These are phyloP conservation scores for Tenebrio molitor DNA, from an alignment of 1,140 invertebrate genomes.

Conservation along the genomic window DNA sequence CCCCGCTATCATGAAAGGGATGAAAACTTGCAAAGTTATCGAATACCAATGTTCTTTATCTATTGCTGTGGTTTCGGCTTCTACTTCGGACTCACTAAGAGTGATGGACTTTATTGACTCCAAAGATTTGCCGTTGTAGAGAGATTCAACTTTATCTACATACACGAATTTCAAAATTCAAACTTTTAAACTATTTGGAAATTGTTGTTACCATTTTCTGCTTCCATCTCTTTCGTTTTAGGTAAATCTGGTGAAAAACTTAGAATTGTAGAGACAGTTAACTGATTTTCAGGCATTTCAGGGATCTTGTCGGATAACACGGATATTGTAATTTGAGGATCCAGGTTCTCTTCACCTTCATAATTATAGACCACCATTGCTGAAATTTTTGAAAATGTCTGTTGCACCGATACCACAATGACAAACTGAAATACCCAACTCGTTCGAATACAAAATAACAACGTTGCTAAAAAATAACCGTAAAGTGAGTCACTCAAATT, in stretches of 20 bases:
- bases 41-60: conserved; percentile 82
- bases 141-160: conserved; percentile 49
- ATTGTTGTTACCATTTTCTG: conserved; percentile 41
- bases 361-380: conserved; percentile 11
- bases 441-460: too few species aligned
- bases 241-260: conserved; percentile 53
- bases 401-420: conserved; percentile 22
- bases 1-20: conserved; percentile 95
- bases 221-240: conserved; percentile 41
- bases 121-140: conserved; percentile 54
- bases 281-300: conserved; percentile 36
- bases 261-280: conserved; percentile 51
- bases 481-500: too few species aligned
- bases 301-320: conserved; percentile 44
- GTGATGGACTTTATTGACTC: conserved; percentile 54
- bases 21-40: conserved; percentile 87
- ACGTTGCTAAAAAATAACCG: too few species aligned
- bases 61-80: conserved; percentile 14
- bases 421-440: too few species aligned
- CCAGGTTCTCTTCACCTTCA: conserved; percentile 3
- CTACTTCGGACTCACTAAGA: conserved; percentile 49
- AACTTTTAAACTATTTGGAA: neutral
- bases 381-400: conserved; percentile 19
- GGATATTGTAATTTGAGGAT: conserved; percentile 20
- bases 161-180: neutral